Conservation (phyloP, 2,888 invertebrate genomes). For the Hypsopygia costalis region DNA sequence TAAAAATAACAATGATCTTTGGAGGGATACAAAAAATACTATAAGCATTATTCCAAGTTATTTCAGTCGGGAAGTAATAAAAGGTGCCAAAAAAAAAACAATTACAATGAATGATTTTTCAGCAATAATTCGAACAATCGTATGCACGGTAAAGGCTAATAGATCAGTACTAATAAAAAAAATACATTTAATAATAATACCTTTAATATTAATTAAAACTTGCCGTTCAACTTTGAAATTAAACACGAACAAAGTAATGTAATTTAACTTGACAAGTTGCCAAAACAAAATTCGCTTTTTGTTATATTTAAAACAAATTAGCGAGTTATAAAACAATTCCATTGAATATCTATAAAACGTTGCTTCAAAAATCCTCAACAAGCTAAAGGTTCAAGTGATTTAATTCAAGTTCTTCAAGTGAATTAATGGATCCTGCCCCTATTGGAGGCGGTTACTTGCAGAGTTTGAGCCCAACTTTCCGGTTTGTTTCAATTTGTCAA, state of each 20-base stretch:
- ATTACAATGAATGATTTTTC: too few species aligned
- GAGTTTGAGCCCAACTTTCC: conserved; percentile 61
- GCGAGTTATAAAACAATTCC: conserved; percentile 30
- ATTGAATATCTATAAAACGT: conserved; percentile 32
- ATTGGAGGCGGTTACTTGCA: conserved; percentile 45
- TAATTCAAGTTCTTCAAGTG: conserved; percentile 64
- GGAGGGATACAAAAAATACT: too few species aligned
- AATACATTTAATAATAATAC: too few species aligned
- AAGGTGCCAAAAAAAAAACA: too few species aligned
- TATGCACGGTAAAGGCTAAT: too few species aligned
- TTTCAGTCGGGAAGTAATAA: too few species aligned
- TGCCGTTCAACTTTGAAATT: neutral
- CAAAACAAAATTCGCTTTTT: neutral
- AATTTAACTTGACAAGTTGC: neutral
- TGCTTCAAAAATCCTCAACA: conserved; percentile 37
- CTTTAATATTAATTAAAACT: neutral
- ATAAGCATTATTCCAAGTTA: too few species aligned
- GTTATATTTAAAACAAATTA: conserved; percentile 8
- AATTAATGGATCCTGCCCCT: conserved; percentile 65
- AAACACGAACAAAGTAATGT: neutral
- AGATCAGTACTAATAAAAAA: too few species aligned
- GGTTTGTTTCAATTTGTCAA: conserved; percentile 72
- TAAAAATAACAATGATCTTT: too few species aligned
- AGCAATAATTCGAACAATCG: too few species aligned
- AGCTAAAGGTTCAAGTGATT: conserved; percentile 57